Conservation (phyloP, 2,797 vertebrate species). For the Alfaro cultratus region DNA sequence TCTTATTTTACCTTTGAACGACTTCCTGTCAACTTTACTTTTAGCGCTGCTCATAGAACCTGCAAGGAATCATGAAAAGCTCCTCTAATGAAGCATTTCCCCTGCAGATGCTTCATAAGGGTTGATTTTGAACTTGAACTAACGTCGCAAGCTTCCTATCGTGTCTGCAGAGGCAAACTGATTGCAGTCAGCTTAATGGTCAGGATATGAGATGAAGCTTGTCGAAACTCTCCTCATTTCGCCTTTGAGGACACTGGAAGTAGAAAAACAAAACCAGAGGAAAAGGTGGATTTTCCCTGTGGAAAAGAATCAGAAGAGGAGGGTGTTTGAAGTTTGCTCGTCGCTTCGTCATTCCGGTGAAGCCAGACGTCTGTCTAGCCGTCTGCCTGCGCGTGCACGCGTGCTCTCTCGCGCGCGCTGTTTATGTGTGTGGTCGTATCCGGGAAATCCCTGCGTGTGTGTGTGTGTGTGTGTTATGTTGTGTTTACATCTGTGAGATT, state of each 20-base stretch:
- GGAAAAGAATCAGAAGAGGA: not conserved
- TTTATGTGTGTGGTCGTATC: slow-evolving; percentile 43
- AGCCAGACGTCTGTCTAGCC: slow-evolving; percentile 72
- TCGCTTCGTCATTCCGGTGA: slow-evolving; percentile 60
- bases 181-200: not conserved
- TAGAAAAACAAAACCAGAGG: not conserved
- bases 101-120: not conserved
- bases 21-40: not conserved
- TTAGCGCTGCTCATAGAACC: not conserved
- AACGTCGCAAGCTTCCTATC: not conserved
- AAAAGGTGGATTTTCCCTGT: not conserved
- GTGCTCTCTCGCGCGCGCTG: not conserved
- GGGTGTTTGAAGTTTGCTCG: slow-evolving; percentile 48
- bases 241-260: accelerated
- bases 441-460: slow-evolving; percentile 51
- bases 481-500: not conserved
- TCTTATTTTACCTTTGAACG: not conserved
- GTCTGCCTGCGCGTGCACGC: slow-evolving; percentile 23
- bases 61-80: not conserved
- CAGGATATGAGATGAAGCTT: not conserved
- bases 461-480: slow-evolving; percentile 1
- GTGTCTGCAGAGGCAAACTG: not conserved
- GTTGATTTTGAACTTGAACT: slow-evolving; percentile 51
- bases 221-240: not conserved
- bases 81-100: not conserved